Evolutionary conservation across 2,888 invertebrate genomes (phyloP), one percentile per base, ranked within the genome.

Genomic region (Clusia tigrina): DNA sequence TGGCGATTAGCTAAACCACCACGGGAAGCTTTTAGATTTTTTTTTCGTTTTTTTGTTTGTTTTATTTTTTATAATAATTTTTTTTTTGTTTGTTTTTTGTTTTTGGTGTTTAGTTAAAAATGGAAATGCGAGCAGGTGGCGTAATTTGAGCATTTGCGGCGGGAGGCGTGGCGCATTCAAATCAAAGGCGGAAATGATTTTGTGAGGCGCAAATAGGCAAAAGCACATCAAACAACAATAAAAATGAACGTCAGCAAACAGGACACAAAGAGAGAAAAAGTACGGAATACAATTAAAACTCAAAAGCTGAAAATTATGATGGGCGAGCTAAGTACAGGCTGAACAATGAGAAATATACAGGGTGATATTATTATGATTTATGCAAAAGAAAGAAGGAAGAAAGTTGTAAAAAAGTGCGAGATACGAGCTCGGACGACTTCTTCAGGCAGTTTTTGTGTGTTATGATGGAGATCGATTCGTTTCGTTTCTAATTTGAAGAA

Each of bases 1-100:
- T 90, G 90, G 61, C 93, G 86, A 82, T 91, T 89, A 12, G 91
- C 91, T 69, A 92, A 84, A 68, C 90, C 90, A 65, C 91, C 91
- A 71, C 90, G 88, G 67, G 90, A 91, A 62, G 93, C 96, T 83
- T 77, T 76, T 67, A 60, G 51, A 62, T 67, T 67, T n/a, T n/a
- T n/a, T n/a, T n/a, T n/a, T n/a, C n/a, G n/a, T n/a, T n/a, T n/a
- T n/a, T n/a, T n/a, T n/a, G n/a, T n/a, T n/a, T n/a, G n/a, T n/a
- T n/a, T n/a, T n/a, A n/a, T n/a, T n/a, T n/a, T n/a, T n/a, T n/a
- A n/a, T n/a, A n/a, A n/a, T n/a, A n/a, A n/a, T n/a, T n/a, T n/a
- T n/a, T n/a, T n/a, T n/a, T n/a, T n/a, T n/a, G n/a, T n/a, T n/a
- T n/a, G n/a, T n/a, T n/a, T n/a, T n/a, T n/a, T n/a, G n/a, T n/a